Percentiles rank a stretch among this genome's conserved stretches.
Evolutionary conservation across 2,113 vertebrate genomes (phyloP).

Genomic region (Caranx melampygus): DNA sequence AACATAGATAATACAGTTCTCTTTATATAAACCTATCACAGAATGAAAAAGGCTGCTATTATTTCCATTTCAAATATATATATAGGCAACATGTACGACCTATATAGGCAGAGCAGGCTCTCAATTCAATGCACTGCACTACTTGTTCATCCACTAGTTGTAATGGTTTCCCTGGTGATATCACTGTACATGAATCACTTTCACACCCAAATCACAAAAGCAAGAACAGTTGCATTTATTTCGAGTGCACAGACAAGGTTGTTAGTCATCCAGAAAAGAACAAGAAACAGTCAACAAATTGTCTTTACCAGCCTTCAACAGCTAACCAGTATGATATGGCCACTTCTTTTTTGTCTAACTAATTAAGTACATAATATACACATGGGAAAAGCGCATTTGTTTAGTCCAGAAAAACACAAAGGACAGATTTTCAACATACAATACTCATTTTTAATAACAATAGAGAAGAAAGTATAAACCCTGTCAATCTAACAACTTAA

Average conservation of each 20-base stretch:
- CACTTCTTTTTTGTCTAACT: constrained; percentile 41
- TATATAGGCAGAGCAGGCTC: too few species aligned
- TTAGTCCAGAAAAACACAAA: constrained; percentile 68
- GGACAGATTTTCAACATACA: constrained; percentile 68
- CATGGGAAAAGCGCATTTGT: constrained; percentile 55
- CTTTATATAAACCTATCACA: neutral
- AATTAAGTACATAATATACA: constrained; percentile 78
- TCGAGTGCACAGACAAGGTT: constrained; percentile 66
- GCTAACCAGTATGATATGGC: constrained; percentile 57
- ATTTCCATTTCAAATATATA: neutral
- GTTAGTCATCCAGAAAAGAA: constrained; percentile 72
- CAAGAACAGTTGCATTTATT: constrained; percentile 74
- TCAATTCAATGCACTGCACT: neutral
- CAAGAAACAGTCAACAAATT: constrained; percentile 59
- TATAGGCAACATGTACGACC: too few species aligned
- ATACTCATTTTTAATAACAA: constrained; percentile 75
- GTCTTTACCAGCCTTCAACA: constrained; percentile 43
- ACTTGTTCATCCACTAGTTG: neutral
- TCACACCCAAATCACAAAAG: constrained; percentile 61
- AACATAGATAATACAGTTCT: neutral
- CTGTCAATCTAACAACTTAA: constrained; percentile 77
- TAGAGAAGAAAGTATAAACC: constrained; percentile 77
- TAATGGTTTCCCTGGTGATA: neutral
- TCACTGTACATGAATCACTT: constrained; percentile 44
- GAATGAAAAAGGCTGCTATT: neutral